phyloP scores from a whole-genome alignment of 2,888 invertebrate genomes.

The Protodeltote pygarga region DNA sequence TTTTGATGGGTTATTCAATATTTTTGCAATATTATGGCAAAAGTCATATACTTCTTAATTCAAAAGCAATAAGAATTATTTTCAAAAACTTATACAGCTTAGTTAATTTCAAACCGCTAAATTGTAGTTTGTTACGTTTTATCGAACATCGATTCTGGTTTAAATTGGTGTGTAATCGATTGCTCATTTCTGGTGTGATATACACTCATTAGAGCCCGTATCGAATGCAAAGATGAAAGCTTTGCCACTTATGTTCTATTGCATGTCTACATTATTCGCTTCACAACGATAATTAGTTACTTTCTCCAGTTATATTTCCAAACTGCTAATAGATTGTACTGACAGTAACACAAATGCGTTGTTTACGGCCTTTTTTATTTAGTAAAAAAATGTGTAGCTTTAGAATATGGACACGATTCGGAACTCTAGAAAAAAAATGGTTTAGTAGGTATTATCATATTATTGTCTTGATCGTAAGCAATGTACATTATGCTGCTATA shows the following conservation, averaged over 20 bases:
- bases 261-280: constrained; percentile 61
- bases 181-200: constrained; percentile 39
- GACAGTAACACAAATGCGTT: constrained; percentile 24
- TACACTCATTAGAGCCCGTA: constrained; percentile 49
- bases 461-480: too few species aligned
- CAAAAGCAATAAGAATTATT: too few species aligned
- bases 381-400: constrained; percentile 4
- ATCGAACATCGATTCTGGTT: constrained; percentile 28
- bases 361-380: too few species aligned
- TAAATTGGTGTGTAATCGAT: constrained; percentile 41
- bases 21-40: too few species aligned
- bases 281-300: constrained; percentile 66
- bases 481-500: too few species aligned
- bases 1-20: too few species aligned
- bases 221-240: constrained; percentile 59
- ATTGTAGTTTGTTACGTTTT: constrained; percentile 26
- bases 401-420: too few species aligned
- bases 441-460: too few species aligned
- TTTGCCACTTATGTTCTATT: constrained; percentile 54
- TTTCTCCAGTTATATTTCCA: constrained; percentile 60
- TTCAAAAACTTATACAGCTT: too few species aligned
- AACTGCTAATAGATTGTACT: constrained; percentile 53
- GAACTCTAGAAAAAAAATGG: too few species aligned
- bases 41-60: too few species aligned
- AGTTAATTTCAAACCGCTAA: constrained; percentile 71